These are phyloP conservation scores for Peromyscus californicus DNA, from an alignment of 2,113 vertebrate species.

Conservation along the genomic window DNA sequence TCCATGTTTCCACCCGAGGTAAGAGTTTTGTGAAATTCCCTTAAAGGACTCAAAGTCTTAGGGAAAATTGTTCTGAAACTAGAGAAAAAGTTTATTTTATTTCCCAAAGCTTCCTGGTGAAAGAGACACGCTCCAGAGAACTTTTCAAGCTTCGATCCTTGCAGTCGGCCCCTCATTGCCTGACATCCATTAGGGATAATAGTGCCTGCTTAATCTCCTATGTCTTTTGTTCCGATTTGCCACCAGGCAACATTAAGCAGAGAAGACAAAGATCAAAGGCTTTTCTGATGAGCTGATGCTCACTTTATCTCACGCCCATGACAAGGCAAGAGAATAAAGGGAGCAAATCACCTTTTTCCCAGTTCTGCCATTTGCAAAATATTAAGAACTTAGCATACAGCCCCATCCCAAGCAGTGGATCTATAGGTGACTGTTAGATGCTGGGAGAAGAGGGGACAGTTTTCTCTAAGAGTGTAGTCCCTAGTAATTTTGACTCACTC, in stretches of 20 bases:
- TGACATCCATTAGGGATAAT: slow-evolving; percentile 35
- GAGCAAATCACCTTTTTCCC: not conserved
- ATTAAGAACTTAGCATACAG: not conserved
- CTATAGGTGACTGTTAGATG: not conserved
- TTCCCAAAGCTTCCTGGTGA: slow-evolving; percentile 35
- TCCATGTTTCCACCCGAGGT: not conserved
- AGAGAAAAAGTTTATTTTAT: slow-evolving; percentile 57
- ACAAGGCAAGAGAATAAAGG: slow-evolving; percentile 24
- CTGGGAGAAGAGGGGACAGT: not conserved
- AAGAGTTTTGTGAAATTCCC: slow-evolving; percentile 36
- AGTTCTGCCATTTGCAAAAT: not conserved
- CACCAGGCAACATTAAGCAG: slow-evolving; percentile 50
- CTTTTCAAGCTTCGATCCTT: slow-evolving; percentile 50
- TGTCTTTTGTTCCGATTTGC: slow-evolving; percentile 50
- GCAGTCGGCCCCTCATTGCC: slow-evolving; percentile 15
- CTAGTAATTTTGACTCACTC: no score
- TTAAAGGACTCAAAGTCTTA: slow-evolving; percentile 35
- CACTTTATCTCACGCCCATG: slow-evolving; percentile 62
- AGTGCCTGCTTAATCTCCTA: slow-evolving; percentile 48
- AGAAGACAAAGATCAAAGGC: slow-evolving; percentile 51
- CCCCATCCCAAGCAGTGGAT: not conserved
- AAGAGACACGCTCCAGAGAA: slow-evolving; percentile 50
- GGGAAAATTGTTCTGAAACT: slow-evolving; percentile 61
- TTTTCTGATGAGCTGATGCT: slow-evolving; percentile 10
- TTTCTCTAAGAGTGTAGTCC: not conserved